Evolutionary conservation across 2,797 vertebrate genomes (phyloP), one percentile per base, ranked within the genome.

Genomic region (Anguilla marmorata): DNA sequence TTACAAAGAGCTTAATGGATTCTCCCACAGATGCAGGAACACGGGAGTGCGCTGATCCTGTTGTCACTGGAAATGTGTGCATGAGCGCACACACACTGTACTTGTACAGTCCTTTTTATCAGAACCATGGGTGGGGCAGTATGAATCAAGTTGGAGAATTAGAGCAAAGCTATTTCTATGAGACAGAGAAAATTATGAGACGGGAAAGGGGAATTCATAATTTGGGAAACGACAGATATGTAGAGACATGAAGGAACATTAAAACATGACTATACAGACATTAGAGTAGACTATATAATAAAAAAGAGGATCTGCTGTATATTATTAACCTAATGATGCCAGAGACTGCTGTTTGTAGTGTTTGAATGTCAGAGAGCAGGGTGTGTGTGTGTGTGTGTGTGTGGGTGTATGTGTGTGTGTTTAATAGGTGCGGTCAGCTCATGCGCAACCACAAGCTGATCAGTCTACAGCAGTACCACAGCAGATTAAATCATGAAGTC

Each of bases 1-100:
- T 85, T 58, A 69, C 85, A 86, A 86, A 69, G 6, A 27, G 85
- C 60, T 45, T 56, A 58, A 60, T 50, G 83, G 14, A 50, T 54
- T 84, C 80, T 27, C 56, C n/a, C 50, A 84, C n/a, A n/a, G 45
- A 83, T 14, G 52, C 83, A 84, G 83, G 83, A 84, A 56, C 27
- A 58, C n/a, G 21, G 11, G 16, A 84, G n/a, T 12, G 41, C n/a
- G 41, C 24, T 83, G 45, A 52, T 83, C 45, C 80, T 50, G 45
- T 16, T 84, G 19, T 84, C 50, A 56, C 6, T 56, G n/a, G n/a
- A 16, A 37, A 86, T 1, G 19, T 60, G 63, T n/a, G 58, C 54
- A 60, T 52, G 30, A n/a, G 56, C 76, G 33, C 76, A 48, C 37
- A 82, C 76, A 48, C 21, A 82, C 45, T 27, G 27, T 54, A 27